Conservation (phyloP, 2,113 vertebrate species). For the Pseudorhombus dupliciocellatus region DNA sequence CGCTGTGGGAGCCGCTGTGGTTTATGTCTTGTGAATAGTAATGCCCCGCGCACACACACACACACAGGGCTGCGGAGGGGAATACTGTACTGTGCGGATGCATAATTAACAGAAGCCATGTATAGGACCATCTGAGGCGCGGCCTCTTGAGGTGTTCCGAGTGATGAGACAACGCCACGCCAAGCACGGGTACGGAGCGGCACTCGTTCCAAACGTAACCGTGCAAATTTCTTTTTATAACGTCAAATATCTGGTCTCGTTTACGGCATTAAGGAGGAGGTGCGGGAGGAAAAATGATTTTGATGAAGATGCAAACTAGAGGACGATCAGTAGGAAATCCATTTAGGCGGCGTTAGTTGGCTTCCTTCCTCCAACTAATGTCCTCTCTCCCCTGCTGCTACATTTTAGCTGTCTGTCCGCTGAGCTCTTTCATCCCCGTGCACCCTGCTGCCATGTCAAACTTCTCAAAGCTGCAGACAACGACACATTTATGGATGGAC, state of each 20-base stretch:
- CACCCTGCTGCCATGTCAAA: conserved; percentile 67
- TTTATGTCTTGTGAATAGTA: conserved; percentile 58
- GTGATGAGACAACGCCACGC: conserved; percentile 8
- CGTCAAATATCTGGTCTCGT: background rate
- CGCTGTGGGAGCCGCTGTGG: conserved; percentile 19
- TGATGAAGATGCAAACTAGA: conserved; percentile 54
- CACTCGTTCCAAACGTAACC: conserved; percentile 45
- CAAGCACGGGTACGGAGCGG: conserved; percentile 34
- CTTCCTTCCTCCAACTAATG: conserved; percentile 52
- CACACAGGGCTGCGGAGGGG: conserved; percentile 37
- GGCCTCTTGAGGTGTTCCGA: conserved; percentile 32
- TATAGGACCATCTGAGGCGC: conserved; percentile 43
- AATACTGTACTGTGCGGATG: conserved; percentile 60
- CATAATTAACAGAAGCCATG: conserved; percentile 70
- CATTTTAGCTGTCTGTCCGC: conserved; percentile 48
- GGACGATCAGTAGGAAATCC: conserved; percentile 58
- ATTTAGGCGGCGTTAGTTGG: conserved; percentile 51
- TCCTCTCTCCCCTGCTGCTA: conserved; percentile 40
- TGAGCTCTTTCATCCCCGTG: conserved; percentile 60
- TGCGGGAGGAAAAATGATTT: background rate
- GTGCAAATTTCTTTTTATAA: conserved; percentile 23
- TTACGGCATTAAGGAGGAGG: conserved; percentile 13
- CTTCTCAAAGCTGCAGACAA: conserved; percentile 61
- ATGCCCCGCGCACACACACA: conserved; percentile 33
- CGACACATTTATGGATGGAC: conserved; percentile 75